Evolutionary conservation across 2,797 vertebrate genomes (phyloP).

Genomic region (Gymnothorax javanicus): DNA sequence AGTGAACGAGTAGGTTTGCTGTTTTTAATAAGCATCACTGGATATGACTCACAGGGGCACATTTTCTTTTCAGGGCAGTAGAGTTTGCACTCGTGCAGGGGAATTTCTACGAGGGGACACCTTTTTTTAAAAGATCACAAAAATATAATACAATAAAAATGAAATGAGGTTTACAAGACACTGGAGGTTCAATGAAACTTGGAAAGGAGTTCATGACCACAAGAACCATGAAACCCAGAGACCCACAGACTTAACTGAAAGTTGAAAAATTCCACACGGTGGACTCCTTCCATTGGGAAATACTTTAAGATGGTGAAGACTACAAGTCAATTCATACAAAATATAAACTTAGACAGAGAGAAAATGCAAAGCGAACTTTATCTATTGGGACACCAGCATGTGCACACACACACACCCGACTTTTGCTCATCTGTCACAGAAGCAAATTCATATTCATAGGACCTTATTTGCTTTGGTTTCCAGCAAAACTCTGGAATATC

Average conservation of each 20-base stretch:
- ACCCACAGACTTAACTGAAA: neutral
- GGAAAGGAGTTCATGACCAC: slow-evolving; percentile 48
- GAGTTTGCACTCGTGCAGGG: slow-evolving; percentile 38
- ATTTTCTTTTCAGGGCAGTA: slow-evolving; percentile 36
- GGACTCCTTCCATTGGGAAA: neutral
- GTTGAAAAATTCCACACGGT: neutral
- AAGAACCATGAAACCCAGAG: neutral
- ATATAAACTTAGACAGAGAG: neutral
- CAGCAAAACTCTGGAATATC: slow-evolving; percentile 34
- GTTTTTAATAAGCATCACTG: neutral
- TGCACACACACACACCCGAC: neutral
- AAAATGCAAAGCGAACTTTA: neutral
- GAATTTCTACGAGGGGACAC: slow-evolving; percentile 1
- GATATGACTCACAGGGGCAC: neutral
- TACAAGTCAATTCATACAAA: neutral
- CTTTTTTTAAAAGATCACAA: slow-evolving; percentile 40
- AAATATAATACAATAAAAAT: slow-evolving; percentile 48
- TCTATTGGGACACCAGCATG: neutral
- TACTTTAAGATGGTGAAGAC: too few species aligned
- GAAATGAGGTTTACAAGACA: slow-evolving; percentile 53
- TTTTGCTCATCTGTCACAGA: neutral
- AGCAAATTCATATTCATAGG: slow-evolving; percentile 20
- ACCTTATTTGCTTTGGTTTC: slow-evolving; percentile 25
- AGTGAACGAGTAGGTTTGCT: neutral
- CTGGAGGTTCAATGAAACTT: slow-evolving; percentile 49